Evolutionary conservation across 2,888 invertebrate species (phyloP), one percentile per base, ranked within the genome.

Genomic region (Chloroclystis v-ata): DNA sequence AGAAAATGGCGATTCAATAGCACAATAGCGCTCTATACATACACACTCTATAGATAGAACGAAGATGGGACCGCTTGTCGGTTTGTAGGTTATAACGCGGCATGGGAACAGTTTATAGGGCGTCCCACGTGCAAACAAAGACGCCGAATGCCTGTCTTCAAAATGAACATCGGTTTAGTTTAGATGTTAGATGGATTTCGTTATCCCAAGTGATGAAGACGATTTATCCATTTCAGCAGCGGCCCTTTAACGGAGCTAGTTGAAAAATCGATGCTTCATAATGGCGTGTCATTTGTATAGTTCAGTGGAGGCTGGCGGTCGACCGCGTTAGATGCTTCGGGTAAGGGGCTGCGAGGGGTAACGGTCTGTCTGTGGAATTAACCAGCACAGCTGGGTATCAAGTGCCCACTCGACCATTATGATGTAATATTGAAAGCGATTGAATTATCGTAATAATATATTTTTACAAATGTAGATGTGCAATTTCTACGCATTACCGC

Each of bases 221-320:
- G n/a, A 33, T 29, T 41, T 46, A 43, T 49, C 33, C 42, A 40
- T 38, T 29, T 30, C 37, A 44, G 44, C 46, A 46, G 37, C 50
- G 14, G 46, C 49, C 46, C 45, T 39, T 40, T 20, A 47, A 45
- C 41, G 33, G n/a, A 37, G 49, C 49, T 47, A 39, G 41, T 42
- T 40, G 43, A 44, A 57, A 57, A 53, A 57, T 57, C 57, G 44
- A 57, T 57, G 40, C 32, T 46, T 50, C 49, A 45, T 51, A 53
- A 49, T 49, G 49, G 43, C 49, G 51, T 53, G 53, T 33, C 55
- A 51, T 57, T 53, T 53, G 53, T 47, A 51, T 25, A 44, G 33
- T 10, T 54, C 40, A 48, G 12, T 20, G 40, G 45, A 35, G 43
- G 30, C 46, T 10, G 40, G 48, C 46, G 48, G 37, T 38, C 40